Conservation (phyloP, 2,113 vertebrate genomes). For the Zootoca vivipara region DNA sequence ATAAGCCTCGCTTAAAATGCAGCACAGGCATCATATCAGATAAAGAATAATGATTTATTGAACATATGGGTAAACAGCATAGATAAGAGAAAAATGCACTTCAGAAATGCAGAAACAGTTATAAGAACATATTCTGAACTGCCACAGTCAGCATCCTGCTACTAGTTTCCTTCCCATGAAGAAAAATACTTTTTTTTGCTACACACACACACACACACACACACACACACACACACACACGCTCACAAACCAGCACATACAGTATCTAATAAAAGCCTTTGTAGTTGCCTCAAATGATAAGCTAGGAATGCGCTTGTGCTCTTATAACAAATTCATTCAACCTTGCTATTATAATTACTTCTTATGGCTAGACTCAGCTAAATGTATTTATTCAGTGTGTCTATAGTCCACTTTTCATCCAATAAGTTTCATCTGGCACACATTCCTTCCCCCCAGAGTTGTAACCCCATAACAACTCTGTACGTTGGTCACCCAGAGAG, state of each 20-base stretch:
- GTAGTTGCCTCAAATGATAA: not conserved
- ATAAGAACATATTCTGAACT: constrained; percentile 23
- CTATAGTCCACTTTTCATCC: not conserved
- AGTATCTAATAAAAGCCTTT: not conserved
- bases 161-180: accelerated
- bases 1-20: constrained; percentile 61
- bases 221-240: accelerated
- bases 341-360: not conserved
- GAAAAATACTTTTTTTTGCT: not conserved
- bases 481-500: not conserved
- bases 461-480: not conserved
- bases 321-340: not conserved
- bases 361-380: not conserved
- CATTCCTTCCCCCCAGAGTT: not conserved
- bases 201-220: not conserved
- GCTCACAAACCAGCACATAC: accelerated
- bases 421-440: not conserved
- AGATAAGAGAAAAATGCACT: constrained; percentile 68
- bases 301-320: accelerated
- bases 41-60: constrained; percentile 75
- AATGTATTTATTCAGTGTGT: not conserved
- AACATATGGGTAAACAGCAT: constrained; percentile 67
- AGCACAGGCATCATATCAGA: constrained; percentile 64
- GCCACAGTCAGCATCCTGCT: not conserved
- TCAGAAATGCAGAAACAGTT: constrained; percentile 35